Percentiles rank a stretch among this genome's conserved stretches.
phyloP scores from a whole-genome alignment of 2,888 invertebrate species.

The Andrena praecox region DNA sequence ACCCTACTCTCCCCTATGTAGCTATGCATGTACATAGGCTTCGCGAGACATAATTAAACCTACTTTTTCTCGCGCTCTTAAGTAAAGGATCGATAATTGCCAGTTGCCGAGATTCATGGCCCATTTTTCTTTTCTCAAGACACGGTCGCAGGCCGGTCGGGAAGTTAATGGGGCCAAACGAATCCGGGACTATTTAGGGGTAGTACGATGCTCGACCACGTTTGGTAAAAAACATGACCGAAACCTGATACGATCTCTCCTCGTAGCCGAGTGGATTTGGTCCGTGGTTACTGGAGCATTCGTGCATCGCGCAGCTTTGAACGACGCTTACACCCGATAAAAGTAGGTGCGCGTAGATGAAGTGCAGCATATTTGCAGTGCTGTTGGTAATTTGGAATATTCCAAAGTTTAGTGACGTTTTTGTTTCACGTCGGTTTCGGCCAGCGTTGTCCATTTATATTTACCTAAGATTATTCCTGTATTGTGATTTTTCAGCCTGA shows the following conservation, averaged over 20 bases:
- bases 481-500: no score
- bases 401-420: no score
- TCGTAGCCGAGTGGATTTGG: background rate
- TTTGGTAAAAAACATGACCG: conserved; percentile 40
- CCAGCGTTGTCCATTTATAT: no score
- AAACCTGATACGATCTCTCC: conserved; percentile 35
- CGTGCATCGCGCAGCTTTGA: no score
- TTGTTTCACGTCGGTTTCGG: no score
- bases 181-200: conserved; percentile 32
- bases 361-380: no score
- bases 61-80: background rate
- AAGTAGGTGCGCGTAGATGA: no score
- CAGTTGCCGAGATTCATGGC: conserved; percentile 30
- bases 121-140: conserved; percentile 22
- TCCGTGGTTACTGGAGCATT: conserved; percentile 7
- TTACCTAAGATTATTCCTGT: no score
- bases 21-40: background rate
- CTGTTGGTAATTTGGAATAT: no score
- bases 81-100: conserved; percentile 41
- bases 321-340: no score
- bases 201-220: conserved; percentile 22
- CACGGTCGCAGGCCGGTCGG: conserved; percentile 5
- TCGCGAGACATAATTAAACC: background rate
- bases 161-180: conserved; percentile 57
- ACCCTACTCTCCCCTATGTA: no score